Conservation (phyloP, 2,113 vertebrate genomes). For the Recurvirostra avosetta region DNA sequence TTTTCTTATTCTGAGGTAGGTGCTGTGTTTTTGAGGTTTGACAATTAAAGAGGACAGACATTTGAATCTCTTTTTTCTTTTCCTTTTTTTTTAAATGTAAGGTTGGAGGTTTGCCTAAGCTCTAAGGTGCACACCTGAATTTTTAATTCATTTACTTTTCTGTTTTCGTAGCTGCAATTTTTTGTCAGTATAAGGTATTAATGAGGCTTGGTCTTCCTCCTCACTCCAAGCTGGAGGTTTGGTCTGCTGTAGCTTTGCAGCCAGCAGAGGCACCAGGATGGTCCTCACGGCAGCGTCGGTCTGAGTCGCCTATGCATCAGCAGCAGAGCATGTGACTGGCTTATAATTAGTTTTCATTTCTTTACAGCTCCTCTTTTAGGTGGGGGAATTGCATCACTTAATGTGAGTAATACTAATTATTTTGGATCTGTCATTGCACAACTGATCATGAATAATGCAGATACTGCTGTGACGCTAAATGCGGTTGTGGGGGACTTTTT, state of each 20-base stretch:
- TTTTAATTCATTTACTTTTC: not conserved
- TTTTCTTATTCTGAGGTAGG: not conserved
- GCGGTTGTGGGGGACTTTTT: not conserved
- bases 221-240: not conserved
- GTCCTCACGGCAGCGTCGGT: not conserved
- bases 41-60: not conserved
- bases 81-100: not conserved
- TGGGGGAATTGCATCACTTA: constrained; percentile 33
- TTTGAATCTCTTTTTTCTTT: not conserved
- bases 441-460: constrained; percentile 65
- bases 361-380: not conserved
- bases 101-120: not conserved
- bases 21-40: not conserved
- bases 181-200: not conserved
- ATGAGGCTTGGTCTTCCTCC: not conserved
- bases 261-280: not conserved
- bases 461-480: not conserved
- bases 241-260: not conserved
- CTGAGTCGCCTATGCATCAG: not conserved
- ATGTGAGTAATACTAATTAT: constrained; percentile 53
- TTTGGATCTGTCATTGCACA: constrained; percentile 43
- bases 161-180: not conserved
- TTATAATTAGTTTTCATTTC: constrained; percentile 6
- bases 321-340: not conserved
- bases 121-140: not conserved